Evolutionary conservation across 2,888 invertebrate species (phyloP), one percentile per base, ranked within the genome.

Genomic region (Acleris holmiana): DNA sequence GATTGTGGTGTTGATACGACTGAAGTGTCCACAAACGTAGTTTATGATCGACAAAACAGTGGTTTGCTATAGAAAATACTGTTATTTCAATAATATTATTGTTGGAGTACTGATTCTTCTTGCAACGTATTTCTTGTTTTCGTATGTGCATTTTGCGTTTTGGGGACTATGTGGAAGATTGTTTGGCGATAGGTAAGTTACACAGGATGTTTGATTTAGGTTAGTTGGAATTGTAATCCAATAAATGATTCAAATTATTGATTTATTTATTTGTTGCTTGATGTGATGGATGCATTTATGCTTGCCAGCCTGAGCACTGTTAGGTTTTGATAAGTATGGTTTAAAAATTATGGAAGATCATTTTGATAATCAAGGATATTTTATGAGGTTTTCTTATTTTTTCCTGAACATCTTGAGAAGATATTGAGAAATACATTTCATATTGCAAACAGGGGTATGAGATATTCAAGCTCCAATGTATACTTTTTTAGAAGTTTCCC

Each of bases 131-230:
- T 29, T 55, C 59, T 55, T 55, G 49, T 54, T 65, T 50, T 65
- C 17, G 49, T 58, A 35, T 18, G 29, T 23, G 44, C 46, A 21
- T 54, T 54, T 48, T 17, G 59, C 58, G 21, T 44, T 21, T 59
- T 8, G 21, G 23, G 29, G 18, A 18, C 18, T 46, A 58, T 59
- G 47, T 35, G 18, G 4, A 23, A 7, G 57, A 25, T 49, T 60
- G 54, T 60, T 60, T 50, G 58, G 48, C 53, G 25, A 58, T 64
- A 64, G 64, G 58, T 54, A 54, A 49, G 59, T 50, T 18, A 15
- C 8, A 62, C 67, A 62, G 67, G 68, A 66, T 67, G 66, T 67
- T 66, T 63, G 61, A 69, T 61, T 56, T 68, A 70, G 68, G 67
- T 70, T 70, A 70, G 55, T 47, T 49, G 44, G 46, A 67, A 55